Evolutionary conservation across 2,888 invertebrate species (phyloP).

Genomic region (Carabus problematicus): DNA sequence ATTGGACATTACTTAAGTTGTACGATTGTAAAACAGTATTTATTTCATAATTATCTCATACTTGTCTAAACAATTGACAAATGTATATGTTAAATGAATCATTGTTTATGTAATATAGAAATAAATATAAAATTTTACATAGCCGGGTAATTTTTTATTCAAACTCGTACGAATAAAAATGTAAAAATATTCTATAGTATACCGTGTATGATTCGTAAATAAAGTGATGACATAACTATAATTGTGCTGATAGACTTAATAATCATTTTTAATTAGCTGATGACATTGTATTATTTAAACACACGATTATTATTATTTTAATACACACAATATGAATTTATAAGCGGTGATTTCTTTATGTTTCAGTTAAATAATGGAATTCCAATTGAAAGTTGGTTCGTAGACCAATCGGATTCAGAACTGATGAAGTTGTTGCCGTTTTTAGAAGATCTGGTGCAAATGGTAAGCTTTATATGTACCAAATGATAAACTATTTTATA

Average conservation of each 20-base stretch:
- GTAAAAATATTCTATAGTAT: neutral
- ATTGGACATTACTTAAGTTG: too few species aligned
- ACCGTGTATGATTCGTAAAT: neutral
- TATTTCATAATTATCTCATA: too few species aligned
- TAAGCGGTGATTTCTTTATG: constrained; percentile 44
- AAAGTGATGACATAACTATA: neutral
- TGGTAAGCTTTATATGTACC: constrained; percentile 65
- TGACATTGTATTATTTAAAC: neutral
- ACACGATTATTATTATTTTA: neutral
- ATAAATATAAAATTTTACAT: too few species aligned
- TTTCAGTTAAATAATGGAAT: constrained; percentile 92
- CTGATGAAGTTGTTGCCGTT: constrained; percentile 91
- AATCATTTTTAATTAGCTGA: neutral
- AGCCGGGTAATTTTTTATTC: too few species aligned
- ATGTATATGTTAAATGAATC: too few species aligned
- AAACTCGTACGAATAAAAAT: too few species aligned
- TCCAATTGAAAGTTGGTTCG: constrained; percentile 97
- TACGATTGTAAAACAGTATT: too few species aligned
- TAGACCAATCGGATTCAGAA: constrained; percentile 87
- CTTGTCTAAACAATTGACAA: too few species aligned
- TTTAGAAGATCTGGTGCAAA: constrained; percentile 81
- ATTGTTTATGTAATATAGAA: too few species aligned
- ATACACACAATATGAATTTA: neutral
- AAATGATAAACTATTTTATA: neutral
- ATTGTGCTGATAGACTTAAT: neutral